Evolutionary conservation across 2,888 invertebrate species (phyloP).

Genomic region (Taenaris catops): DNA sequence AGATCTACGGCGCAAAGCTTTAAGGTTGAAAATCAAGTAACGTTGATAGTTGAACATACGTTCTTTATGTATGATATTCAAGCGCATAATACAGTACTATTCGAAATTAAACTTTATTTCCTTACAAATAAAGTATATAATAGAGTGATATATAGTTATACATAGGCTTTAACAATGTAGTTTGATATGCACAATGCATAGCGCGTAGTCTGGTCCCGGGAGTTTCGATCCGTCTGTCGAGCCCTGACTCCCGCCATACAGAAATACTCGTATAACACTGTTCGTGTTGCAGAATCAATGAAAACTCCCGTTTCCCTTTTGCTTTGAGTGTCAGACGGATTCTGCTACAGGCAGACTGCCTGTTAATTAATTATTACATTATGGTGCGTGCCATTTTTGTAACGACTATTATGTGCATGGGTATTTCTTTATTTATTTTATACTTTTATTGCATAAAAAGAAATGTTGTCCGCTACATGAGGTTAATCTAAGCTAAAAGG

Average conservation of each 20-base stretch:
- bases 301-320: conserved; percentile 1
- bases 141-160: not conserved
- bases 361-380: conserved; percentile 23
- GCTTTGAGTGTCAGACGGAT: conserved; percentile 4
- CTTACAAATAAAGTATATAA: not conserved
- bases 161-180: conserved; percentile 16
- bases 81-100: conserved; percentile 9
- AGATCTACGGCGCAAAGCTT: accelerated
- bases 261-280: conserved; percentile 21
- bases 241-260: conserved; percentile 26
- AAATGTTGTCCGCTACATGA: too few relatives aligned
- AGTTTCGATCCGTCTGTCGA: conserved; percentile 34
- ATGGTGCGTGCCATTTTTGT: conserved; percentile 34
- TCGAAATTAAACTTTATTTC: not conserved
- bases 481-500: too few relatives aligned
- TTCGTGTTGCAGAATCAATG: conserved; percentile 20
- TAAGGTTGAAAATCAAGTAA: conserved; percentile 11
- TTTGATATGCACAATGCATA: conserved; percentile 23
- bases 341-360: not conserved
- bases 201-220: conserved; percentile 27
- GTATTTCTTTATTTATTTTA: too few relatives aligned
- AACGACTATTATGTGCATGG: too few relatives aligned
- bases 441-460: too few relatives aligned
- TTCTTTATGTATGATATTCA: conserved; percentile 9
- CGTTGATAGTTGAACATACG: conserved; percentile 2